phyloP scores from a whole-genome alignment of 2,888 invertebrate species.

The Coelopa pilipes region DNA sequence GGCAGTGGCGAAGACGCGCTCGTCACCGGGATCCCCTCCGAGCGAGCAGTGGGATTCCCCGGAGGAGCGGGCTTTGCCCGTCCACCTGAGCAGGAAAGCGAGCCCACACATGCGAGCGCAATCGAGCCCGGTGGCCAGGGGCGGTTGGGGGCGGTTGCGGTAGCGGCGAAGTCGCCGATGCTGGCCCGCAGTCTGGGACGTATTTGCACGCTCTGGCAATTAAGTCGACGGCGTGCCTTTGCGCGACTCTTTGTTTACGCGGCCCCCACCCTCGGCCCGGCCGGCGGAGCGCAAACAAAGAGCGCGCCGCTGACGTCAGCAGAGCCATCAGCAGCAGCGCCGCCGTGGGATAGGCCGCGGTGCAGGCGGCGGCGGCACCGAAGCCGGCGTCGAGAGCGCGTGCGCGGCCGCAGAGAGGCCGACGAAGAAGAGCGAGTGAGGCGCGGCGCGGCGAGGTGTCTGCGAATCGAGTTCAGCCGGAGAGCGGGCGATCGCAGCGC shows the following conservation, averaged over 20 bases:
- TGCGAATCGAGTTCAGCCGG: not conserved
- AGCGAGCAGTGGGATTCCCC: not conserved
- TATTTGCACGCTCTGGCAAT: constrained; percentile 30
- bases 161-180: no score
- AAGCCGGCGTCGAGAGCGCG: no score
- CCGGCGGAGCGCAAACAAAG: not conserved
- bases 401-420: no score
- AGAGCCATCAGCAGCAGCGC: not conserved
- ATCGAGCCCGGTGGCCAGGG: no score
- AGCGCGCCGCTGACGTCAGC: constrained; percentile 19
- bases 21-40: not conserved
- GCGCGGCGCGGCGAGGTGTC: constrained; percentile 21
- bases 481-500: not conserved
- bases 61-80: no score
- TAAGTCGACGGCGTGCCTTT: constrained; percentile 27
- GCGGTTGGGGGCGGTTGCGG: no score
- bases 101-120: not conserved
- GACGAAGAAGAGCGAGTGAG: no score
- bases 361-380: no score
- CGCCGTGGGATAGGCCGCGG: no score
- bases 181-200: constrained; percentile 3
- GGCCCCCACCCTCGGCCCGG: not conserved
- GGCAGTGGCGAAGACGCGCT: not conserved
- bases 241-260: constrained; percentile 18
- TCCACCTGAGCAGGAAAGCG: constrained; percentile 19